phyloP scores from a whole-genome alignment of 2,888 invertebrate species.

The Anodontia alba region DNA sequence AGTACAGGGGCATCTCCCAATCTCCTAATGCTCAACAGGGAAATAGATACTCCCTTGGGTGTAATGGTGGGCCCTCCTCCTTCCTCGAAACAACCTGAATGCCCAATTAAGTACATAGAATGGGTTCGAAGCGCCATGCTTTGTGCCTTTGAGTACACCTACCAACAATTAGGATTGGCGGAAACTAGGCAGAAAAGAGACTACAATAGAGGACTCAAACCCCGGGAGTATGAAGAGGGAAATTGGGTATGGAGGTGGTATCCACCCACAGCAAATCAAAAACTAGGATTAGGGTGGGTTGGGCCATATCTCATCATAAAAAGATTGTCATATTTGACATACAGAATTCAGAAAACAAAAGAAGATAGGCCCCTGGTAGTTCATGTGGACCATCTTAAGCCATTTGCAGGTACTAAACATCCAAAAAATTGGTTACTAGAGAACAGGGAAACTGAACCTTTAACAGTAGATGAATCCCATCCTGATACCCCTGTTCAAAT shows the following conservation, averaged over 20 bases:
- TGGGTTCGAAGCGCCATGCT: constrained; percentile 87
- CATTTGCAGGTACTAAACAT: constrained; percentile 25
- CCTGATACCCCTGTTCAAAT: too few species aligned
- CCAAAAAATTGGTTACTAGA: constrained; percentile 26
- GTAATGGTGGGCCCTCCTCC: constrained; percentile 33
- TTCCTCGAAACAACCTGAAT: background rate
- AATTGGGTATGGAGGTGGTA: constrained; percentile 47
- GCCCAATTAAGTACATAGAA: constrained; percentile 43
- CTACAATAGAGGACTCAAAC: constrained; percentile 32
- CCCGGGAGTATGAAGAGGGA: constrained; percentile 9
- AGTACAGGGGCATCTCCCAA: constrained; percentile 39
- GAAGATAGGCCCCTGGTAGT: constrained; percentile 19
- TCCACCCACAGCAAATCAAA: constrained; percentile 31
- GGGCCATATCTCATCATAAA: constrained; percentile 41
- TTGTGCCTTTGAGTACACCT: constrained; percentile 88
- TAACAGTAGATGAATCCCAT: background rate
- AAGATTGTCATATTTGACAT: constrained; percentile 23
- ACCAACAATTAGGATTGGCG: constrained; percentile 47
- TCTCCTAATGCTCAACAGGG: constrained; percentile 36
- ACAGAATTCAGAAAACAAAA: constrained; percentile 17
- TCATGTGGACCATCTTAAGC: constrained; percentile 48
- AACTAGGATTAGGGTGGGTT: constrained; percentile 40
- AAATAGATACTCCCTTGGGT: constrained; percentile 40
- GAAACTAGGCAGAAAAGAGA: constrained; percentile 31
- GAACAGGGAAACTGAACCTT: background rate